These are phyloP conservation scores for Bovichtus diacanthus DNA, from an alignment of 2,797 vertebrate genomes.

Conservation along the genomic window DNA sequence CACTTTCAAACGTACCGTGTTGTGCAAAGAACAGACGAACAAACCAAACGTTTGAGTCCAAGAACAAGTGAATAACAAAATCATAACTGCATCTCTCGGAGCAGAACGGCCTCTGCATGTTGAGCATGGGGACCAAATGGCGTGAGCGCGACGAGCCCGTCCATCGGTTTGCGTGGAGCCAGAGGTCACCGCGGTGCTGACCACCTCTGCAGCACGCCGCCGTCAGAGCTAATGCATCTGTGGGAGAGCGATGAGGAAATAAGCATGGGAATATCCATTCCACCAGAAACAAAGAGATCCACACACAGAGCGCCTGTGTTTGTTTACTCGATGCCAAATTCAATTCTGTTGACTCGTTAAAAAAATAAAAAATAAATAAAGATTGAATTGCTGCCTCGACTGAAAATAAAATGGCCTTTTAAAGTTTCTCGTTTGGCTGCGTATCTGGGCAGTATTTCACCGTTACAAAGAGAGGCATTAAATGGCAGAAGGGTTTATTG, in stretches of 20 bases:
- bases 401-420: constrained; percentile 56
- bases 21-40: constrained; percentile 40
- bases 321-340: constrained; percentile 58
- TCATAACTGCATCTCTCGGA: constrained; percentile 1
- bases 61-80: too few relatives aligned
- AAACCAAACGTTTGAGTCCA: too few relatives aligned
- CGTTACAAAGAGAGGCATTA: constrained; percentile 70
- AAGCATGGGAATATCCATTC: constrained; percentile 11
- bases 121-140: constrained; percentile 16
- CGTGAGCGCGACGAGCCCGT: constrained; percentile 10
- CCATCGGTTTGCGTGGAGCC: constrained; percentile 7
- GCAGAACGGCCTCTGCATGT: background rate
- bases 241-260: constrained; percentile 32
- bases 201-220: constrained; percentile 21
- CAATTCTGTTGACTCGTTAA: constrained; percentile 46
- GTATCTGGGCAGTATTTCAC: constrained; percentile 67
- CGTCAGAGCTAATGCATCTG: constrained; percentile 38
- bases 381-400: constrained; percentile 45
- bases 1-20: constrained; percentile 31
- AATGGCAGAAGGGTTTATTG: constrained; percentile 78
- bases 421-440: constrained; percentile 53
- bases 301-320: constrained; percentile 33
- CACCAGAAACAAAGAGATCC: constrained; percentile 55
- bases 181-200: constrained; percentile 21
- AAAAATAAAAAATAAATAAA: background rate